Conservation (phyloP, 35 echinoderm and acorn worm genomes). For the Ophioderma brevispina region DNA sequence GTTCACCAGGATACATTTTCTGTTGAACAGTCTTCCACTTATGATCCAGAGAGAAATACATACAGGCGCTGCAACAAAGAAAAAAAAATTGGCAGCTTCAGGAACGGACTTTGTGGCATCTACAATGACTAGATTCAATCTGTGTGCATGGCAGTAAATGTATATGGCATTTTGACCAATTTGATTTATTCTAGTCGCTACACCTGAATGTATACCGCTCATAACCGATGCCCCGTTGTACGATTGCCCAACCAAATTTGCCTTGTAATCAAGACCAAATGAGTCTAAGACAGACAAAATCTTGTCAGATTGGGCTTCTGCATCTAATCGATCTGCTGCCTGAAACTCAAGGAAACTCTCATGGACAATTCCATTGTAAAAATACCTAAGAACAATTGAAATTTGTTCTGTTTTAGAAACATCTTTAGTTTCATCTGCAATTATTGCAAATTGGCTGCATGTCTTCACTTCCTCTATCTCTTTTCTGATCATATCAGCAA, state of each 20-base stretch:
- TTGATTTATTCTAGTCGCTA: constrained; percentile 16
- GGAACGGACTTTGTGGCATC: too few relatives aligned
- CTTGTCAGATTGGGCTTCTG: background rate
- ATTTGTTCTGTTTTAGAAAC: constrained; percentile 61
- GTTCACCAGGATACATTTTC: constrained; percentile 8
- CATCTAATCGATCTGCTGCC: constrained; percentile 51
- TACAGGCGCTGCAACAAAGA: constrained; percentile 50
- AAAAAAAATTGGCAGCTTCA: constrained; percentile 43
- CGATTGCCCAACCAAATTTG: constrained; percentile 45
- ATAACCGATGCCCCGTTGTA: constrained; percentile 69
- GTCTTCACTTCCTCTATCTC: constrained; percentile 53
- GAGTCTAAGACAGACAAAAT: constrained; percentile 22
- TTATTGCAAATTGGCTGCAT: constrained; percentile 30
- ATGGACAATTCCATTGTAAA: constrained; percentile 42
- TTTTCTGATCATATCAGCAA: constrained; percentile 47
- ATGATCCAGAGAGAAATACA: constrained; percentile 57
- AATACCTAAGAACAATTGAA: constrained; percentile 45
- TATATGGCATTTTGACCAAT: constrained; percentile 37
- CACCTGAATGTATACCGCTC: constrained; percentile 55
- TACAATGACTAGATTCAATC: constrained; percentile 56
- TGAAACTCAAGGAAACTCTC: constrained; percentile 49
- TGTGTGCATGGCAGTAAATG: constrained; percentile 49
- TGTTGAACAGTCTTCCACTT: constrained; percentile 26
- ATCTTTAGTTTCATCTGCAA: constrained; percentile 74
- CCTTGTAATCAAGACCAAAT: constrained; percentile 25